phyloP scores from a whole-genome alignment of 2,888 invertebrate genomes.

The Thera obeliscata region DNA sequence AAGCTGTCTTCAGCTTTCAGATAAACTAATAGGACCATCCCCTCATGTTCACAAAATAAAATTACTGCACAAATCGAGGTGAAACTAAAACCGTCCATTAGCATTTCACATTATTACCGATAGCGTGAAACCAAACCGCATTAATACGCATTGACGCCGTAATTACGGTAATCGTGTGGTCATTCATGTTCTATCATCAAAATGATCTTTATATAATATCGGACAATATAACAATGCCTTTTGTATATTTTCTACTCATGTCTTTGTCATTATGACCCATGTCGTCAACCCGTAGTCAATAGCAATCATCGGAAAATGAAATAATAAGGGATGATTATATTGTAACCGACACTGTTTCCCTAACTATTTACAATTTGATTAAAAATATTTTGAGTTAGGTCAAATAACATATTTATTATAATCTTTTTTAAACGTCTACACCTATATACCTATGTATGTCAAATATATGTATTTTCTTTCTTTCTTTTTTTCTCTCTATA shows the following conservation, averaged over 20 bases:
- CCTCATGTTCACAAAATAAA: background rate
- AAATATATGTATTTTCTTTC: no score
- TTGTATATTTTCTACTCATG: background rate
- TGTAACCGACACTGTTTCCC: background rate
- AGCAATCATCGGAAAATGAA: background rate
- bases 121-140: constrained; percentile 15
- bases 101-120: constrained; percentile 23
- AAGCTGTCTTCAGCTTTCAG: no score
- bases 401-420: no score
- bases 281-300: background rate
- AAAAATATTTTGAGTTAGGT: no score
- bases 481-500: no score
- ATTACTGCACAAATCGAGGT: constrained; percentile 8
- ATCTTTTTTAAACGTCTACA: no score
- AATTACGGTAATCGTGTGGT: constrained; percentile 11
- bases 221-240: constrained; percentile 1
- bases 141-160: constrained; percentile 16
- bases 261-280: no score
- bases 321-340: background rate
- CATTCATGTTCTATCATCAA: constrained; percentile 5
- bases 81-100: constrained; percentile 27
- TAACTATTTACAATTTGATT: no score
- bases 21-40: no score
- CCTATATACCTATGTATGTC: no score
- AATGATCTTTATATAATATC: constrained; percentile 3